Percentiles rank a stretch among this genome's conserved stretches.
phyloP scores from a whole-genome alignment of 2,888 invertebrate species.

The Meghimatium bilineatum region DNA sequence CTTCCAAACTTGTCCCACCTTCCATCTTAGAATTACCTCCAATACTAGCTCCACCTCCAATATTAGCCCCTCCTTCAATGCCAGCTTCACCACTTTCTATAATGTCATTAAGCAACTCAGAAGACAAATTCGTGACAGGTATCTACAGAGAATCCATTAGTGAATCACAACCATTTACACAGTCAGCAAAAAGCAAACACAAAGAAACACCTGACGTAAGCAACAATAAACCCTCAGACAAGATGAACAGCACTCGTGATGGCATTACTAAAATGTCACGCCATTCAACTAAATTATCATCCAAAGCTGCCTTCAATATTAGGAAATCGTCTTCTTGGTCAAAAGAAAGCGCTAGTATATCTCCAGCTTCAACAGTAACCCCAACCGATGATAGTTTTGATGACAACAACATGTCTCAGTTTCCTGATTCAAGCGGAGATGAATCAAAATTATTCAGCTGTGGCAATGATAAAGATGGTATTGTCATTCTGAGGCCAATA shows the following conservation, averaged over 20 bases:
- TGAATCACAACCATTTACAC: slow-evolving; percentile 39
- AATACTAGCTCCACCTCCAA: too few species aligned
- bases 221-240: slow-evolving; percentile 47
- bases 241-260: slow-evolving; percentile 28
- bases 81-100: background rate
- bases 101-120: background rate
- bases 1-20: background rate
- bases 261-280: slow-evolving; percentile 49
- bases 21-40: background rate
- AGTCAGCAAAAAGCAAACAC: slow-evolving; percentile 58
- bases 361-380: slow-evolving; percentile 66
- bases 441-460: background rate
- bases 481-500: background rate
- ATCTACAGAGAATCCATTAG: slow-evolving; percentile 68
- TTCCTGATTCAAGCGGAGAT: slow-evolving; percentile 49
- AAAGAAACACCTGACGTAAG: slow-evolving; percentile 57
- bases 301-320: slow-evolving; percentile 26
- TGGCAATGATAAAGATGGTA: background rate
- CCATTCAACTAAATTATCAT: slow-evolving; percentile 47
- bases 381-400: slow-evolving; percentile 69
- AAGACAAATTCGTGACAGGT: slow-evolving; percentile 68
- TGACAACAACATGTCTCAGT: slow-evolving; percentile 68
- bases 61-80: slow-evolving; percentile 17
- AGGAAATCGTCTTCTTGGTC: slow-evolving; percentile 58
- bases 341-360: slow-evolving; percentile 57